Percentiles rank a stretch among this genome's conserved stretches.
These are phyloP conservation scores for Palythoa grandiflora DNA, from an alignment of 92 coral and sea anemone genomes.

Conservation along the genomic window DNA sequence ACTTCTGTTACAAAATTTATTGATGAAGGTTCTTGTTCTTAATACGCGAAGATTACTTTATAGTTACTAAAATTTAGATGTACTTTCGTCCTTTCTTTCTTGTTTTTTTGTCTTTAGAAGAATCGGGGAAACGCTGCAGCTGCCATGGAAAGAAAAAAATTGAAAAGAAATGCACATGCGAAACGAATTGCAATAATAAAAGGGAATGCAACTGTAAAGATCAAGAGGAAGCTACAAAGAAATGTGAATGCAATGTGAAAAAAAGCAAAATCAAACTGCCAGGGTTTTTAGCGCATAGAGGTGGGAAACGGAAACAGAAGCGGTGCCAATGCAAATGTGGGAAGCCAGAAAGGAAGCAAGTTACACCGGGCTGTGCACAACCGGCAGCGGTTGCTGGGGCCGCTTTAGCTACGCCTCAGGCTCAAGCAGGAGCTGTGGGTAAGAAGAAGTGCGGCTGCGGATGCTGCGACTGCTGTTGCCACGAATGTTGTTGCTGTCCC, in stretches of 20 bases:
- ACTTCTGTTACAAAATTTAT: background rate
- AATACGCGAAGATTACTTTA: background rate
- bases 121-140: conserved; percentile 20
- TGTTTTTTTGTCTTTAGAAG: background rate
- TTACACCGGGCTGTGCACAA: conserved; percentile 10
- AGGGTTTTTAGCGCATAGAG: background rate
- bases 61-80: background rate
- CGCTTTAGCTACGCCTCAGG: conserved; percentile 19
- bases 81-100: background rate
- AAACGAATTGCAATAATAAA: conserved; percentile 30
- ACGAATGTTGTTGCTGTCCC: conserved; percentile 60
- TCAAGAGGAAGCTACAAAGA: conserved; percentile 30
- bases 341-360: conserved; percentile 10
- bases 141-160: conserved; percentile 63
- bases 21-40: background rate
- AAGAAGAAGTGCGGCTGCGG: conserved; percentile 75
- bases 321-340: conserved; percentile 34
- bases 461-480: conserved; percentile 71
- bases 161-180: conserved; percentile 37
- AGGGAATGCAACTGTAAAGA: conserved; percentile 61
- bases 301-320: background rate
- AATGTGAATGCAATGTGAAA: background rate
- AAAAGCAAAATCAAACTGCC: conserved; percentile 10
- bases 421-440: conserved; percentile 28
- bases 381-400: conserved; percentile 10